Evolutionary conservation across 2,888 invertebrate species (phyloP).

Genomic region (Lobophora halterata): DNA sequence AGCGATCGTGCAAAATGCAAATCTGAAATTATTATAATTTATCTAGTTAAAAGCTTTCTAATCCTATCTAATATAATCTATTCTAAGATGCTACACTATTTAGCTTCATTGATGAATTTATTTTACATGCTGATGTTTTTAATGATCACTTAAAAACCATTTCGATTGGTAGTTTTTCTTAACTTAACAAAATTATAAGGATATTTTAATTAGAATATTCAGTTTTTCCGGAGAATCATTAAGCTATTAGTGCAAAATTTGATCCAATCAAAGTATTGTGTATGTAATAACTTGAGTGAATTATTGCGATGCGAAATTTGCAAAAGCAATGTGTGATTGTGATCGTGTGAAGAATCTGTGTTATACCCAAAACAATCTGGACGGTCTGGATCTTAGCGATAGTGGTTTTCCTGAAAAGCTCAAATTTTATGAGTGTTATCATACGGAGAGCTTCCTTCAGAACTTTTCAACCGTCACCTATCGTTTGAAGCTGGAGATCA

Average conservation of each 20-base stretch:
- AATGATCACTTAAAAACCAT: conserved; percentile 19
- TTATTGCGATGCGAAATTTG: conserved; percentile 45
- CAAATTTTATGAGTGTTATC: conserved; percentile 34
- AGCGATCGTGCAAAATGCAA: conserved; percentile 28
- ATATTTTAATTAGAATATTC: not conserved
- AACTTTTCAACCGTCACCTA: not conserved
- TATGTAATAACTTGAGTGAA: conserved; percentile 36
- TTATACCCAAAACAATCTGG: conserved; percentile 25
- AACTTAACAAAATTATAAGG: not conserved
- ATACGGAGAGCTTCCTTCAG: conserved; percentile 43
- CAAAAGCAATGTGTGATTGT: conserved; percentile 50
- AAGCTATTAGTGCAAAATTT: conserved; percentile 37
- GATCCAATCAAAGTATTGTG: conserved; percentile 37
- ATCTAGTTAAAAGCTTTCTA: conserved; percentile 66
- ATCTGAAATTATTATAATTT: conserved; percentile 29
- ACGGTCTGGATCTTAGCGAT: conserved; percentile 13
- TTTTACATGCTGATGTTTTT: conserved; percentile 51
- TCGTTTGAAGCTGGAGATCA: not conserved
- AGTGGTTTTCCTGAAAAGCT: conserved; percentile 38
- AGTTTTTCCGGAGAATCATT: conserved; percentile 14
- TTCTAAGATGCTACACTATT: conserved; percentile 58
- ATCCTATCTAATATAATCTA: conserved; percentile 49
- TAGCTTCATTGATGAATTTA: conserved; percentile 47
- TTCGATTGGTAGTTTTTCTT: not conserved
- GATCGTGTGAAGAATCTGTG: conserved; percentile 37